Evolutionary conservation across 2,797 vertebrate genomes (phyloP).

Genomic region (Microctenopoma steveboyesi): DNA sequence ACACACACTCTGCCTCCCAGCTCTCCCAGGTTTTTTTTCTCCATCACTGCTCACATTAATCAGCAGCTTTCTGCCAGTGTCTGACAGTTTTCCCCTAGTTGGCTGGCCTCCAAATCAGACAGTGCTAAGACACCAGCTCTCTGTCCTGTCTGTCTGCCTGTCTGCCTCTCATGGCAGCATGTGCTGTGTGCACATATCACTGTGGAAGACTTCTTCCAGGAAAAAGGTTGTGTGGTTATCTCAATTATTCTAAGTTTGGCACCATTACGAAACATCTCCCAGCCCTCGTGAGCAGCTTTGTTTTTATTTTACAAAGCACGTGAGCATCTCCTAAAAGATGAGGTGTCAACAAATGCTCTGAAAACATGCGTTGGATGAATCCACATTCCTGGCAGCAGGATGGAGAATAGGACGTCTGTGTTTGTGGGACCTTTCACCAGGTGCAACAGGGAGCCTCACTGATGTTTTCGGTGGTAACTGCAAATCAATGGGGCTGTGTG

Average conservation of each 20-base stretch:
- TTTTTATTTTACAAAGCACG: no score
- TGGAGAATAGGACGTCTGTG: not conserved
- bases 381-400: not conserved
- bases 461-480: no score
- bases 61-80: constrained; percentile 64
- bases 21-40: constrained; percentile 47
- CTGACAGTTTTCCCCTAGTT: constrained; percentile 65
- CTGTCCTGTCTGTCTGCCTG: constrained; percentile 15
- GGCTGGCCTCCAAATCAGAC: constrained; percentile 56
- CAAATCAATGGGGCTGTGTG: no score
- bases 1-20: constrained; percentile 21
- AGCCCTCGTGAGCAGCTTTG: not conserved
- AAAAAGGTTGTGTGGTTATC: no score
- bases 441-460: no score
- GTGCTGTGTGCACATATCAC: no score
- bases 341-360: not conserved
- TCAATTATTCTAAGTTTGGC: not conserved
- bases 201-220: no score
- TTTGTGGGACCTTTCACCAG: no score
- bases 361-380: not conserved
- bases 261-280: not conserved
- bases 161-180: not conserved
- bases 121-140: constrained; percentile 43
- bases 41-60: constrained; percentile 69
- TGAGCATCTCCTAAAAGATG: no score